Evolutionary conservation across 2,113 vertebrate genomes (phyloP).

Genomic region (Aplodontia rufa): DNA sequence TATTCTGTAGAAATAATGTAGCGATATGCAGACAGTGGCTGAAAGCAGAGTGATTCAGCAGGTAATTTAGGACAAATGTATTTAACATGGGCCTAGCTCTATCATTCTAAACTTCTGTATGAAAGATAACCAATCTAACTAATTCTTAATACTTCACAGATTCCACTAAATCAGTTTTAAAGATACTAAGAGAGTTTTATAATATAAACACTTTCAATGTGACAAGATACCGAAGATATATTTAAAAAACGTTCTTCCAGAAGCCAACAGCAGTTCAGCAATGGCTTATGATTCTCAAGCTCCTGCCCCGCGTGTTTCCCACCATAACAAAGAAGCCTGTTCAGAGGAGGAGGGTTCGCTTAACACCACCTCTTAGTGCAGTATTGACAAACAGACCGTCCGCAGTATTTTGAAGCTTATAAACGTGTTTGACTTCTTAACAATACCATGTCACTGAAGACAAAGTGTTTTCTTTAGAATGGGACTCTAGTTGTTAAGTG

Average conservation of each 20-base stretch:
- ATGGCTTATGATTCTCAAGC: not conserved
- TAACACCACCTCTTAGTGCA: not conserved
- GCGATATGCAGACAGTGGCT: slow-evolving; percentile 61
- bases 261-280: not conserved
- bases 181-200: slow-evolving; percentile 28
- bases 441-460: slow-evolving; percentile 52
- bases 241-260: not conserved
- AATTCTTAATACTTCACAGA: not conserved
- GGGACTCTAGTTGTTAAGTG: slow-evolving; percentile 62
- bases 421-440: slow-evolving; percentile 40
- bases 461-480: slow-evolving; percentile 57
- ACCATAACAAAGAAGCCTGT: slow-evolving; percentile 38
- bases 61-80: slow-evolving; percentile 10
- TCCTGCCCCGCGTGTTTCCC: not conserved
- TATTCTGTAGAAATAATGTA: slow-evolving; percentile 39
- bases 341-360: slow-evolving; percentile 64
- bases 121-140: slow-evolving; percentile 56
- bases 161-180: slow-evolving; percentile 36
- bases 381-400: not conserved
- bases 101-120: slow-evolving; percentile 17
- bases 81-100: not conserved
- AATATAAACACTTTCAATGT: slow-evolving; percentile 4
- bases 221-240: not conserved
- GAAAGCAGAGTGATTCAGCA: not conserved
- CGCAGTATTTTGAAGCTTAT: slow-evolving; percentile 45